Evolutionary conservation across 1,140 invertebrate species (phyloP), one percentile per base, ranked within the genome.

Genomic region (Drosophila rufa): DNA sequence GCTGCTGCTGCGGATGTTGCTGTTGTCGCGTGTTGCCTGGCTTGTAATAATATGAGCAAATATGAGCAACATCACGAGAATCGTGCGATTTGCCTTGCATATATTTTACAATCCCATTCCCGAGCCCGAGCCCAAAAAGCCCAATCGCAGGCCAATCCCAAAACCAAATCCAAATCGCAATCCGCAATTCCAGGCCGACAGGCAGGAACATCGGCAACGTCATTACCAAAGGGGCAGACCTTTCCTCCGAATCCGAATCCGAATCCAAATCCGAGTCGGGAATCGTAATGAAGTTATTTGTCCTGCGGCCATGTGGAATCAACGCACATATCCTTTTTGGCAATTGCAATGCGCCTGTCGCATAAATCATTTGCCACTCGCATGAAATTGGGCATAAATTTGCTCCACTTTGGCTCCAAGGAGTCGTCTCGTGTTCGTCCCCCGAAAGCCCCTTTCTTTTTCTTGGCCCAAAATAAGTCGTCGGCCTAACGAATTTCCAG

Each of bases 311-410:
- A 82, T 70, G 67, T 66, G 85, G 84, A 90, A 90, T 90, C 85
- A 90, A 90, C 85, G 78, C 84, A 89, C 73, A 87, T 89, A 90
- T 90, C 85, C 85, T 90, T 90, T 90, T 90, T 90, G 85, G 85
- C 85, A 90, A 90, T 90, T 90, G 85, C 85, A 89, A 84, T 79
- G 75, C 75, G 74, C 78, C 85, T 90, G 85, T 90, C 85, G 85
- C 85, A 90, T 90, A 90, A 90, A 90, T 90, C 85, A 90, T 90
- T 90, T 85, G 81, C 81, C 81, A 90, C 79, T 90, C 85, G 85
- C 85, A 90, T 90, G 85, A 90, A 90, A 90, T 90, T 90, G 85
- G 81, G 85, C 85, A 90, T 90, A 90, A 90, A 90, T 90, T 90
- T 90, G 85, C 85, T 90, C 85, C 85, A 90, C 85, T 90, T 90